Conservation (phyloP, 2,113 vertebrate genomes). For the Eptesicus fuscus region DNA sequence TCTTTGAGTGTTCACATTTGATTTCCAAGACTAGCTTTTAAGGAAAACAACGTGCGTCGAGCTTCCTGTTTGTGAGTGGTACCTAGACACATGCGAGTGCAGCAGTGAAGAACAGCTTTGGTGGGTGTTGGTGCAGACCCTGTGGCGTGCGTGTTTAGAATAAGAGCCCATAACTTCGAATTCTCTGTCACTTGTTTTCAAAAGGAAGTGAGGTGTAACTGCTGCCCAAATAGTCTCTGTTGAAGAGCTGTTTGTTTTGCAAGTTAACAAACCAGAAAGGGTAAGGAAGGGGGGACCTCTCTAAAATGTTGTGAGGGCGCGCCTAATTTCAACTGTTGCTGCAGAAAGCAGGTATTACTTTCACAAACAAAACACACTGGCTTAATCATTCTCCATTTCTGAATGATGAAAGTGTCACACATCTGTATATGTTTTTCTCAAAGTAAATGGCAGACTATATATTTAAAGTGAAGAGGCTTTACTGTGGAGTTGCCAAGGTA, state of each 20-base stretch:
- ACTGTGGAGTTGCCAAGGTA: slow-evolving; percentile 66
- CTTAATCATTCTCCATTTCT: slow-evolving; percentile 69
- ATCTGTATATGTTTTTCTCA: slow-evolving; percentile 64
- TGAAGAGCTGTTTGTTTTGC: slow-evolving; percentile 42
- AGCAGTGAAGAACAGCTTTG: background rate
- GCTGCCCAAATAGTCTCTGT: background rate
- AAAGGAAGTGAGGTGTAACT: slow-evolving; percentile 51
- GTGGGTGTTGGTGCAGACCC: background rate
- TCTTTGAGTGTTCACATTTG: slow-evolving; percentile 23
- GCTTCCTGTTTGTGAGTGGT: background rate
- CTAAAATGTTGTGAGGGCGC: slow-evolving; percentile 13
- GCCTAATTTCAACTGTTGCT: slow-evolving; percentile 52
- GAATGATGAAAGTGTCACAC: slow-evolving; percentile 45
- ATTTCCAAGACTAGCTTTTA: slow-evolving; percentile 39
- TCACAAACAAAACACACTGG: slow-evolving; percentile 59
- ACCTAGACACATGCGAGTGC: background rate
- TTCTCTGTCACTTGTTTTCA: slow-evolving; percentile 28
- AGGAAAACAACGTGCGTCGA: background rate
- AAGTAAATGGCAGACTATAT: slow-evolving; percentile 31
- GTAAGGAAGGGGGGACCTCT: slow-evolving; percentile 10
- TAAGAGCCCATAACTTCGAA: background rate
- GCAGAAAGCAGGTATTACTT: slow-evolving; percentile 58
- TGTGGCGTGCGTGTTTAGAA: background rate
- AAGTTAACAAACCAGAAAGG: slow-evolving; percentile 32
- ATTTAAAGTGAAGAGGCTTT: slow-evolving; percentile 50